Conservation (phyloP, 2,888 invertebrate genomes). For the Hylaea fasciaria region DNA sequence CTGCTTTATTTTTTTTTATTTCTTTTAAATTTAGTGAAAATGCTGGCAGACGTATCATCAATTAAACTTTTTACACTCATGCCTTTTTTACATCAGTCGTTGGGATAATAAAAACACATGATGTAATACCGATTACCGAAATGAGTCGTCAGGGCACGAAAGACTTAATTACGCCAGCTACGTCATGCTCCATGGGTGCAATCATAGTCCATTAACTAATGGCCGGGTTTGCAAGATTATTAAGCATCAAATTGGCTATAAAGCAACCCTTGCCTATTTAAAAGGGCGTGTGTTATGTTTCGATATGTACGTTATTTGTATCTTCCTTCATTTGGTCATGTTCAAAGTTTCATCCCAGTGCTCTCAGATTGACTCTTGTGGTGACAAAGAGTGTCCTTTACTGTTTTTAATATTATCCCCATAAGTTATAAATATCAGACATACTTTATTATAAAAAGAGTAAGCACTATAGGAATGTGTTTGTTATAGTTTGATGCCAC, state of each 20-base stretch:
- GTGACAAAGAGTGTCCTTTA: too few species aligned
- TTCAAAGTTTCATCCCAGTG: too few species aligned
- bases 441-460: too few species aligned
- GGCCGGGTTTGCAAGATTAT: constrained; percentile 35
- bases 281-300: constrained; percentile 5
- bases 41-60: constrained; percentile 21
- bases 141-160: constrained; percentile 22
- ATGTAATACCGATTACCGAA: constrained; percentile 25
- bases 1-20: constrained; percentile 1
- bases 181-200: constrained; percentile 44
- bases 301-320: too few species aligned
- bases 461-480: too few species aligned
- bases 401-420: too few species aligned
- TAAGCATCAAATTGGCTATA: constrained; percentile 23
- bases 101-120: constrained; percentile 17
- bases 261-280: constrained; percentile 25
- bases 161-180: constrained; percentile 27
- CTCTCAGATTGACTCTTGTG: too few species aligned
- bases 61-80: constrained; percentile 21
- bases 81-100: constrained; percentile 15
- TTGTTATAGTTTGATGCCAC: too few species aligned
- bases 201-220: constrained; percentile 63
- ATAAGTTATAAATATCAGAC: too few species aligned
- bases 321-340: too few species aligned
- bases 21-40: constrained; percentile 14